Evolutionary conservation across 2,888 invertebrate genomes (phyloP).

Genomic region (Erebia epiphron): DNA sequence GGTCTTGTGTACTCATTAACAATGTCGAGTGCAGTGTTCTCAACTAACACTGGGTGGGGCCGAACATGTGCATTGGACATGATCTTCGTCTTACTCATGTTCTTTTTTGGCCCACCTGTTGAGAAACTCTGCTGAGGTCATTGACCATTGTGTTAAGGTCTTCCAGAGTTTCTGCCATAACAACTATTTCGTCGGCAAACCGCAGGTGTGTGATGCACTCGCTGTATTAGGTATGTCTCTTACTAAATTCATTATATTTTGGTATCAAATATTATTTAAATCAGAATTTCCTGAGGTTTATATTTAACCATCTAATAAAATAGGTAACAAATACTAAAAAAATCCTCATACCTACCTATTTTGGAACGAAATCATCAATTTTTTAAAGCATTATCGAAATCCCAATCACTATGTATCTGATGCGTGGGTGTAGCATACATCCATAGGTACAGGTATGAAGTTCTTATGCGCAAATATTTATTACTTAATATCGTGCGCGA

Average conservation of each 20-base stretch:
- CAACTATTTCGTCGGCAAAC: too few relatives aligned
- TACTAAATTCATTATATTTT: neutral
- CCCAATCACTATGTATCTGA: conserved; percentile 15
- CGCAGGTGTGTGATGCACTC: too few relatives aligned
- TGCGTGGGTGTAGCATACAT: conserved; percentile 20
- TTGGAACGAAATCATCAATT: conserved; percentile 5
- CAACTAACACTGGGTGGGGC: too few relatives aligned
- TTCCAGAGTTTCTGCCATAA: too few relatives aligned
- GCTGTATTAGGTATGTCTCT: too few relatives aligned
- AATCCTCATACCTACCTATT: neutral
- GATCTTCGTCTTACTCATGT: too few relatives aligned
- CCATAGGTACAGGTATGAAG: conserved; percentile 9
- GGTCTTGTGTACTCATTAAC: too few relatives aligned
- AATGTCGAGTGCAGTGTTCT: too few relatives aligned
- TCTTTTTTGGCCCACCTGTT: too few relatives aligned
- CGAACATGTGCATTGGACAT: too few relatives aligned
- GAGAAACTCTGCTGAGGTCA: too few relatives aligned
- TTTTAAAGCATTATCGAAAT: conserved; percentile 1
- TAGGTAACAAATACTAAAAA: neutral
- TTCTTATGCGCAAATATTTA: conserved; percentile 28
- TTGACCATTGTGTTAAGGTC: too few relatives aligned
- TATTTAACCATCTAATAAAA: neutral
- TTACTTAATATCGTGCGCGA: conserved; percentile 43
- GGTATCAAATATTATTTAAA: neutral
- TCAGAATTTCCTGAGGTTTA: neutral